Conservation (phyloP, 1,140 invertebrate genomes). For the Coelopa frigida region DNA sequence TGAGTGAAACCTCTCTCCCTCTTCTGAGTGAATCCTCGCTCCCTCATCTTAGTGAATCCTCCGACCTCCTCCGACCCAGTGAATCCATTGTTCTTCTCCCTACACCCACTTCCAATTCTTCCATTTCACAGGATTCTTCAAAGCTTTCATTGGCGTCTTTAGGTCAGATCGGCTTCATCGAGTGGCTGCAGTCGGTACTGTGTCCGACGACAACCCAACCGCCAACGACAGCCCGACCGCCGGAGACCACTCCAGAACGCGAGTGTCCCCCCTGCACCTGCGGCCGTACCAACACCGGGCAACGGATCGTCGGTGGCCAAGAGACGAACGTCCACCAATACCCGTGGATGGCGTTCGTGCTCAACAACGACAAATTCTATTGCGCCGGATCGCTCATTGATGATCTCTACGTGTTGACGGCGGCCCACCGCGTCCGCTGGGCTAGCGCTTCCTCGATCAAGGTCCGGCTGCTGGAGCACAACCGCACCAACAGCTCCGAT, state of each 20-base stretch:
- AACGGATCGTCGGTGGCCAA: constrained; percentile 60
- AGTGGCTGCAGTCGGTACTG: too few relatives aligned
- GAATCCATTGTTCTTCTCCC: too few relatives aligned
- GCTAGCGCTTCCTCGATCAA: constrained; percentile 56
- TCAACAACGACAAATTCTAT: constrained; percentile 58
- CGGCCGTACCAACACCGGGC: constrained; percentile 53
- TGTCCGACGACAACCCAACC: background rate
- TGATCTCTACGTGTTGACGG: constrained; percentile 52
- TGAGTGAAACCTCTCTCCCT: too few relatives aligned
- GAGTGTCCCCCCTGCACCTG: constrained; percentile 44
- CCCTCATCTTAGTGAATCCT: too few relatives aligned
- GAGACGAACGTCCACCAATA: constrained; percentile 58
- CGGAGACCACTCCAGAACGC: constrained; percentile 6
- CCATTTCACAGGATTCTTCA: too few relatives aligned
- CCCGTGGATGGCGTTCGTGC: constrained; percentile 61
- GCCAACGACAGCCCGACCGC: background rate
- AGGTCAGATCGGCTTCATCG: too few relatives aligned
- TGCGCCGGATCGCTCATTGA: constrained; percentile 61
- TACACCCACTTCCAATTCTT: too few relatives aligned
- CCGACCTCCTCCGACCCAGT: too few relatives aligned
- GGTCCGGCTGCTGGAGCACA: constrained; percentile 65
- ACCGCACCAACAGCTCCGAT: constrained; percentile 49
- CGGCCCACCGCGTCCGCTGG: constrained; percentile 64
- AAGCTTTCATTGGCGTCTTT: too few relatives aligned
- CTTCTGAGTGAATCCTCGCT: too few relatives aligned